Percentiles rank a stretch among this genome's conserved stretches.
Conservation (phyloP, 2,888 invertebrate species). For the Lepetodrilus schrolli region DNA sequence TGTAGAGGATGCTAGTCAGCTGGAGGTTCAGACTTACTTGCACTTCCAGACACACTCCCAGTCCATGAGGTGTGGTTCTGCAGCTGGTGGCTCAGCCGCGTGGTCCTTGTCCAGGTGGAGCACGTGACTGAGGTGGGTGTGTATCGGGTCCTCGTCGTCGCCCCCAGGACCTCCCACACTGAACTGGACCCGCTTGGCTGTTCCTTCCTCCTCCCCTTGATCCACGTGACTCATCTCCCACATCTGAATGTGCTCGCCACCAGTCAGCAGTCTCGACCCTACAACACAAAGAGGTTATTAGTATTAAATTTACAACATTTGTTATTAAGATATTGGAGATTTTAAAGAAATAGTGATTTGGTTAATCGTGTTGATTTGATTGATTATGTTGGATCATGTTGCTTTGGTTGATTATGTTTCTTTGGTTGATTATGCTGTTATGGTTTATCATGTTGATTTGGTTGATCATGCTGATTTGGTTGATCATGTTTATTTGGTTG, state of each 20-base stretch:
- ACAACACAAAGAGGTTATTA: constrained; percentile 28
- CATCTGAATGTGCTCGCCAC: constrained; percentile 91
- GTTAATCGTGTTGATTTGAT: too few relatives aligned
- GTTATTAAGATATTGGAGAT: too few relatives aligned
- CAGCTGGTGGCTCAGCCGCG: neutral
- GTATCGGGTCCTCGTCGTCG: constrained; percentile 46
- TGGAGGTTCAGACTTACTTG: constrained; percentile 57
- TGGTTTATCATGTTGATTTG: too few relatives aligned
- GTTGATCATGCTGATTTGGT: too few relatives aligned
- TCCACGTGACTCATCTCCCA: constrained; percentile 79
- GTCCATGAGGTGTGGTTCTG: constrained; percentile 31
- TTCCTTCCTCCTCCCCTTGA: constrained; percentile 32
- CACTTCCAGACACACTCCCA: constrained; percentile 67
- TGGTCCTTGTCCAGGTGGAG: constrained; percentile 34
- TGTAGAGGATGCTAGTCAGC: too few relatives aligned
- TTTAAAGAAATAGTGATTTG: too few relatives aligned
- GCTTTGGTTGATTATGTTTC: too few relatives aligned
- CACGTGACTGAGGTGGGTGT: constrained; percentile 45
- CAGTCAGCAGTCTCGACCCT: constrained; percentile 84
- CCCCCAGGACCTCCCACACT: constrained; percentile 53
- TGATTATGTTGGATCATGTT: too few relatives aligned
- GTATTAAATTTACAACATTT: too few relatives aligned
- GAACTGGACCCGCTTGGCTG: constrained; percentile 62
- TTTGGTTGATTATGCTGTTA: too few relatives aligned
- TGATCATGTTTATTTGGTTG: too few relatives aligned